A percentile compares a stretch with the other conserved stretches of the same genome.
These are phyloP conservation scores for Wiebesia pumilae DNA, from an alignment of 1,140 invertebrate genomes.

Conservation along the genomic window DNA sequence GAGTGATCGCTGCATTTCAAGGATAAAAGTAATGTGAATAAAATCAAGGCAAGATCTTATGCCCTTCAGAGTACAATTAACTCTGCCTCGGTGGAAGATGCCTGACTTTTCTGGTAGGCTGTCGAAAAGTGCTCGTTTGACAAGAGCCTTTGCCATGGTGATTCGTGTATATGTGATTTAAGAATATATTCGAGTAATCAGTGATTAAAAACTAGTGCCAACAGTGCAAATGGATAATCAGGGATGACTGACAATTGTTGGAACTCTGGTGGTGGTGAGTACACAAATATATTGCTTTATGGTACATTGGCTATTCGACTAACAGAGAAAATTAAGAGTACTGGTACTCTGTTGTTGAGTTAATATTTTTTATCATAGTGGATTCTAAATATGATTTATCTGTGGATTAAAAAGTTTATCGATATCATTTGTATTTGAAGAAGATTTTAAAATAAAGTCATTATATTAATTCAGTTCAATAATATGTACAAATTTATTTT, in stretches of 20 bases:
- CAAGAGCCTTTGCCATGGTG: constrained; percentile 35
- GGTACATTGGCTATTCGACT: not conserved
- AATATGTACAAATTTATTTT: not conserved
- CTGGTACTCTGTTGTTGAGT: constrained; percentile 49
- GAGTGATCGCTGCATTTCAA: not conserved
- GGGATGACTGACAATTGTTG: constrained; percentile 80
- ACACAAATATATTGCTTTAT: constrained; percentile 19
- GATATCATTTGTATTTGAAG: not conserved
- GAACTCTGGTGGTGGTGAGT: constrained; percentile 80
- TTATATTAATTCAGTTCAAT: not conserved
- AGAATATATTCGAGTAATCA: constrained; percentile 26
- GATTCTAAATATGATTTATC: not conserved
- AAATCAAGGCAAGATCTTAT: constrained; percentile 16
- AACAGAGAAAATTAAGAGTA: constrained; percentile 40
- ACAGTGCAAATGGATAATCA: constrained; percentile 75
- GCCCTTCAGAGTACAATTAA: constrained; percentile 34
- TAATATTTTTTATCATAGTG: not conserved
- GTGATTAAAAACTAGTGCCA: constrained; percentile 64
- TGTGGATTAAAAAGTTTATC: not conserved
- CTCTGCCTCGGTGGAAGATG: constrained; percentile 51
- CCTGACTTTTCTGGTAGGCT: constrained; percentile 21
- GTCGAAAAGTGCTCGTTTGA: constrained; percentile 27
- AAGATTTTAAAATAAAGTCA: not conserved
- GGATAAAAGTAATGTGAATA: constrained; percentile 9
- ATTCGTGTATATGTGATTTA: constrained; percentile 49